phyloP scores from a whole-genome alignment of 2,888 invertebrate species.

The Volucella inflata region DNA sequence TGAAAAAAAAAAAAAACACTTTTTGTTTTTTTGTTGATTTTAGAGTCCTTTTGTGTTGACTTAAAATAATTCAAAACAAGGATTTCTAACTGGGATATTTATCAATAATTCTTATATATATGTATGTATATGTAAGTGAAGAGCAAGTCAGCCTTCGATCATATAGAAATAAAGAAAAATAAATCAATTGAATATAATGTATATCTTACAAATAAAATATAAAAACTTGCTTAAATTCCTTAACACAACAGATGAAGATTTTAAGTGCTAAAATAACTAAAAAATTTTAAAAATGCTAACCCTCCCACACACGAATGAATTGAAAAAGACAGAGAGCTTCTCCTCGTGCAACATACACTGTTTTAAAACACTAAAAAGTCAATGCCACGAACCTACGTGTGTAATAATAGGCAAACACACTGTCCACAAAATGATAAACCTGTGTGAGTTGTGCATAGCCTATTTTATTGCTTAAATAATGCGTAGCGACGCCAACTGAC shows the following conservation, averaged over 20 bases:
- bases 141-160: too few relatives aligned
- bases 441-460: conserved; percentile 20
- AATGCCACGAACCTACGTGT: conserved; percentile 2
- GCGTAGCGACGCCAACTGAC: conserved; percentile 41
- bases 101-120: too few relatives aligned
- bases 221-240: conserved; percentile 21
- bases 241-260: conserved; percentile 25
- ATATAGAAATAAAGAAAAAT: too few relatives aligned
- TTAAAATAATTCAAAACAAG: too few relatives aligned
- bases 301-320: conserved; percentile 23
- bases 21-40: not conserved
- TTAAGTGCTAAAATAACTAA: conserved; percentile 23
- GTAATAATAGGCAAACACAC: conserved; percentile 1
- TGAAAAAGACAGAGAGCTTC: conserved; percentile 3
- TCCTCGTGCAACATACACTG: conserved; percentile 3
- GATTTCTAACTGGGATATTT: not conserved
- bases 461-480: conserved; percentile 36
- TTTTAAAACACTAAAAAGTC: conserved; percentile 14
- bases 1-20: not conserved
- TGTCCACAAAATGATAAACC: conserved; percentile 13
- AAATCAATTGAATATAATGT: not conserved
- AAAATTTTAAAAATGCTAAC: conserved; percentile 30
- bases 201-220: not conserved
- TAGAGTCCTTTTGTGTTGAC: too few relatives aligned
- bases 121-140: too few relatives aligned